Conservation (phyloP, 2,113 vertebrate species). For the Jacana jacana region DNA sequence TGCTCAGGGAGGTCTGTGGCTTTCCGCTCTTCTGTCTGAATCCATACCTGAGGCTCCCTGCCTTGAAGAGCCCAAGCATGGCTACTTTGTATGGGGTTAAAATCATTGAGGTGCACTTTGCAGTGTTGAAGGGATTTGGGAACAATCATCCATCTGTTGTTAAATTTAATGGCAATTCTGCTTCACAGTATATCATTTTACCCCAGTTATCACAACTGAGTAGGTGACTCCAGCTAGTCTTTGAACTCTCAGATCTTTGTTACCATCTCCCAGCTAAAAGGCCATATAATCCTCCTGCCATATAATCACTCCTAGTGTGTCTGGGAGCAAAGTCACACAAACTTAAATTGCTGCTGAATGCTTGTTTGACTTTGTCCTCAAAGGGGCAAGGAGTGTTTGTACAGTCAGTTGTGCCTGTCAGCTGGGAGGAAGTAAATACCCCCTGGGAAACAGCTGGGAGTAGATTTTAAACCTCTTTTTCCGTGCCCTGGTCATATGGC, state of each 20-base stretch:
- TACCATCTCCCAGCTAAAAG: not conserved
- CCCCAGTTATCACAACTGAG: not conserved
- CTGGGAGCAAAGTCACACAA: not conserved
- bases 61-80: not conserved
- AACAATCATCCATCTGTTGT: not conserved
- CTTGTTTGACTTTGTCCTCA: not conserved
- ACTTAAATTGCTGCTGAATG: not conserved
- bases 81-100: not conserved
- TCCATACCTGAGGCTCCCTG: not conserved
- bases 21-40: not conserved
- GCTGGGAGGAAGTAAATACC: constrained; percentile 5
- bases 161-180: not conserved
- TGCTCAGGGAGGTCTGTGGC: not conserved
- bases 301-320: not conserved
- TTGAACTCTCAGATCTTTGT: not conserved
- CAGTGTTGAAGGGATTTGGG: not conserved
- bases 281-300: too few species aligned
- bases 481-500: not conserved
- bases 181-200: not conserved
- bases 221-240: not conserved
- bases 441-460: not conserved
- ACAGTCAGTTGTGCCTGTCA: not conserved
- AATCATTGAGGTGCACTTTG: not conserved
- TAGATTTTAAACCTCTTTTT: constrained; percentile 7
- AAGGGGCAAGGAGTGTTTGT: not conserved